Percentiles rank a stretch among this genome's conserved stretches.
Conservation (phyloP, 2,888 invertebrate species). For the Xanthorhoe designata region DNA sequence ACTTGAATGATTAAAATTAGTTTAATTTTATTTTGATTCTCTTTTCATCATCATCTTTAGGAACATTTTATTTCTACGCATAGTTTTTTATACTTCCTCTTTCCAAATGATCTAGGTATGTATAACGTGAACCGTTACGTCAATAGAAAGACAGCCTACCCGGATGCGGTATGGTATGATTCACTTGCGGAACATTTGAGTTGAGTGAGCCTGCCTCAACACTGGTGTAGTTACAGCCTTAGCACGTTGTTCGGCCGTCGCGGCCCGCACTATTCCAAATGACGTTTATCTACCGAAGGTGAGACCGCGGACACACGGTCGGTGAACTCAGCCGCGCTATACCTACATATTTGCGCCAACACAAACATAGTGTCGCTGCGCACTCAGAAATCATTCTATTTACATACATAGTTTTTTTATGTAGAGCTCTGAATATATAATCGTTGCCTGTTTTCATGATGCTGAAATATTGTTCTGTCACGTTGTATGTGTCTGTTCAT, state of each 20-base stretch:
- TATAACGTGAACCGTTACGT: background rate
- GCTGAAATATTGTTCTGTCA: background rate
- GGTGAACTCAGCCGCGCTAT: constrained; percentile 66
- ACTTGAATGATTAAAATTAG: no score
- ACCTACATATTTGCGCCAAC: constrained; percentile 63
- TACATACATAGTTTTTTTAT: constrained; percentile 24
- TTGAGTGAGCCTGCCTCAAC: constrained; percentile 61
- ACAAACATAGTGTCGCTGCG: constrained; percentile 57
- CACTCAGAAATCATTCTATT: constrained; percentile 56
- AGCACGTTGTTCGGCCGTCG: constrained; percentile 51
- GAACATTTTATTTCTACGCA: background rate
- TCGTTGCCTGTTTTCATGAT: background rate
- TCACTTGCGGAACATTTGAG: background rate
- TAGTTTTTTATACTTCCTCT: background rate
- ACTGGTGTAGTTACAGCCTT: constrained; percentile 59
- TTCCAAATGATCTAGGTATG: background rate
- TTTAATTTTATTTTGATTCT: background rate
- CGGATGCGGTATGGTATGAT: constrained; percentile 20
- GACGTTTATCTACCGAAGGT: constrained; percentile 83
- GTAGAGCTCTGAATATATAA: background rate
- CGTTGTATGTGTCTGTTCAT: constrained; percentile 1
- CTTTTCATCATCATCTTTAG: background rate
- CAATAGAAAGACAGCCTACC: background rate
- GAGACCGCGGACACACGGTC: constrained; percentile 78
- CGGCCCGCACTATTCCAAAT: constrained; percentile 63